A percentile compares a stretch with the other conserved stretches of the same genome.
Evolutionary conservation across 92 coral and sea anemone genomes (phyloP).

Genomic region (Epizoanthus fatuus): DNA sequence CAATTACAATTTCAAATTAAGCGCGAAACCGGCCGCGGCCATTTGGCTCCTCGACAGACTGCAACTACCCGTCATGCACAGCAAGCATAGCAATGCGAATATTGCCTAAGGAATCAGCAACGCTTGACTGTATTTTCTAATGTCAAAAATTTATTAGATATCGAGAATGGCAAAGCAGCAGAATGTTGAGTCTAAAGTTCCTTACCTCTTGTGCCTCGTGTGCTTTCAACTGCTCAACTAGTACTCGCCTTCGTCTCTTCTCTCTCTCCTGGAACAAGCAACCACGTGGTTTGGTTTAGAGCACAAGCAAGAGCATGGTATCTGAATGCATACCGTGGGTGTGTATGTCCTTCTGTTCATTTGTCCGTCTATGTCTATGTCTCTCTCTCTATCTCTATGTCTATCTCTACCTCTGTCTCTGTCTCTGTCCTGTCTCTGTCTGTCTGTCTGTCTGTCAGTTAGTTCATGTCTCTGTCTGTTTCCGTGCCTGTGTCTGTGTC

Average conservation of each 20-base stretch:
- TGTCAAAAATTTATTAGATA: not conserved
- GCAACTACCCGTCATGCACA: no score
- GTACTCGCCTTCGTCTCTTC: conserved; percentile 92
- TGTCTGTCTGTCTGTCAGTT: not conserved
- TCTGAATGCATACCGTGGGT: not conserved
- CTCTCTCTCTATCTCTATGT: no score
- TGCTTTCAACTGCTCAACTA: conserved; percentile 95
- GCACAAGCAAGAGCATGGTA: not conserved
- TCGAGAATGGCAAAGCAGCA: not conserved
- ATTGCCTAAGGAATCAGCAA: no score
- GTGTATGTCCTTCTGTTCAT: not conserved
- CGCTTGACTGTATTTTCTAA: not conserved
- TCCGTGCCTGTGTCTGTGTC: not conserved
- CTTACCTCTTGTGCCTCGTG: conserved; percentile 98
- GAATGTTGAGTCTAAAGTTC: not conserved
- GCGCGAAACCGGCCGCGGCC: no score
- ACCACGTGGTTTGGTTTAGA: not conserved
- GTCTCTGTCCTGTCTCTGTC: not conserved
- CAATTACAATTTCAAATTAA: no score
- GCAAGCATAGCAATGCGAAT: no score
- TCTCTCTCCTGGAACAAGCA: conserved; percentile 84
- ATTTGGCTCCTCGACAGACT: no score
- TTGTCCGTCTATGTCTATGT: no score
- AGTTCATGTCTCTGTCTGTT: not conserved
- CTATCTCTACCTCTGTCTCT: no score